Evolutionary conservation across 2,113 vertebrate genomes (phyloP).

Genomic region (Anseranas semipalmata): DNA sequence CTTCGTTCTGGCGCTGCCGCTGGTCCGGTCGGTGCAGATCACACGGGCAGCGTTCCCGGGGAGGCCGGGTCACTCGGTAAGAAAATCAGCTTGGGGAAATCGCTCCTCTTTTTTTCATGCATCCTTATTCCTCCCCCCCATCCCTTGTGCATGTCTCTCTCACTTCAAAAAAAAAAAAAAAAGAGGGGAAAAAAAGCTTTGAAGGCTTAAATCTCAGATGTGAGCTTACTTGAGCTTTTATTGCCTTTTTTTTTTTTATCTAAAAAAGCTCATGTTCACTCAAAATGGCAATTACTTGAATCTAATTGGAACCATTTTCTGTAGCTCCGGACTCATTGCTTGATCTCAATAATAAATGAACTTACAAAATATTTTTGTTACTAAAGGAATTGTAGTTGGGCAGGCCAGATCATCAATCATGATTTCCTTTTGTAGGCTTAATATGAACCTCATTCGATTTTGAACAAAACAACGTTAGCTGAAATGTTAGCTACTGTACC

Average conservation of each 20-base stretch:
- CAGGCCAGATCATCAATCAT: constrained; percentile 67
- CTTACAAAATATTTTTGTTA: constrained; percentile 67
- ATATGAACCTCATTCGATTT: constrained; percentile 67
- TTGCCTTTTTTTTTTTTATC: constrained; percentile 38
- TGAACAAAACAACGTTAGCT: constrained; percentile 39
- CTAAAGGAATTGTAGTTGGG: constrained; percentile 59
- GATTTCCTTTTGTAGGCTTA: constrained; percentile 37
- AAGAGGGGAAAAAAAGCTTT: neutral
- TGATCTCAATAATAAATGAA: constrained; percentile 72
- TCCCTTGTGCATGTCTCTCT: neutral
- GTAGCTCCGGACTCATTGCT: constrained; percentile 60
- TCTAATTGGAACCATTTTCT: constrained; percentile 73
- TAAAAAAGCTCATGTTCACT: constrained; percentile 65
- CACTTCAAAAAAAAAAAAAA: too few relatives aligned
- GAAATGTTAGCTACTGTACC: constrained; percentile 58
- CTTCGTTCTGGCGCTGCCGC: constrained; percentile 32
- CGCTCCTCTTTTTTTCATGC: constrained; percentile 53
- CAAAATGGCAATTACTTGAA: constrained; percentile 67
- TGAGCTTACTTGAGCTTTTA: constrained; percentile 64
- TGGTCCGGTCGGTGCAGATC: constrained; percentile 62
- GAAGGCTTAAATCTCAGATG: constrained; percentile 69
- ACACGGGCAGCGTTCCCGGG: constrained; percentile 64
- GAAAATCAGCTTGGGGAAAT: constrained; percentile 77
- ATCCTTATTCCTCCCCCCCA: neutral
- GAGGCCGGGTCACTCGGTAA: constrained; percentile 63